Evolutionary conservation across 2,113 vertebrate genomes (phyloP).

Genomic region (Scytalopus superciliaris): DNA sequence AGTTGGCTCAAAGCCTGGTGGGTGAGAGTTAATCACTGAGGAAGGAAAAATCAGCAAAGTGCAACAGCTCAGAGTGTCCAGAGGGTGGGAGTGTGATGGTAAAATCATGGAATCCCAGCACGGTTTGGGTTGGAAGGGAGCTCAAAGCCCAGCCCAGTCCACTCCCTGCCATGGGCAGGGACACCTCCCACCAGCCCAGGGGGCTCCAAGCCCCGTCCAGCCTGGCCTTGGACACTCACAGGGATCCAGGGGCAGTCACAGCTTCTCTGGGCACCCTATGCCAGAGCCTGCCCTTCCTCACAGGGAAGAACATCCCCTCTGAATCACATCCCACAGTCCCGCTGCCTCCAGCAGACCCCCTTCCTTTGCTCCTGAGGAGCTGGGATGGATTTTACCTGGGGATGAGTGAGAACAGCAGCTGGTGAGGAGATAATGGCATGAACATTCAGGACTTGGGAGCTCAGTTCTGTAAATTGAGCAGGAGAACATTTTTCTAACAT

Average conservation of each 20-base stretch:
- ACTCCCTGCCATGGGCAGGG: neutral
- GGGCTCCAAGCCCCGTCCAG: neutral
- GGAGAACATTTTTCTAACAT: no score
- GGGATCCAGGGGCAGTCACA: neutral
- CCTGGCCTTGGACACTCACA: neutral
- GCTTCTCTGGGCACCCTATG: neutral
- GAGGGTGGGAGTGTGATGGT: rapidly evolving
- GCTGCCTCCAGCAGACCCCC: neutral
- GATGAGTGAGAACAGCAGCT: neutral
- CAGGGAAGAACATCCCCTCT: neutral
- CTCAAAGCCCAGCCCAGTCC: rapidly evolving
- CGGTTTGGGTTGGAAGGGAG: rapidly evolving
- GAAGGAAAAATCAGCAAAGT: no score
- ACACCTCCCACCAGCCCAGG: neutral
- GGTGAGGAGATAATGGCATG: neutral
- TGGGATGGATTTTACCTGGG: neutral
- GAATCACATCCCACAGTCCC: neutral
- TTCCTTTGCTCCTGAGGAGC: neutral
- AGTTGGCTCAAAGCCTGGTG: neutral
- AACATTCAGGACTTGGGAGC: neutral
- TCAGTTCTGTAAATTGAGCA: neutral
- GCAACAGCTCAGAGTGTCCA: neutral
- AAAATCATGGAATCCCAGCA: rapidly evolving
- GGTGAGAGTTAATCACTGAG: rapidly evolving
- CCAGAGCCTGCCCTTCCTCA: neutral